Conservation (phyloP, 2,888 invertebrate species). For the Helobdella robusta region DNA sequence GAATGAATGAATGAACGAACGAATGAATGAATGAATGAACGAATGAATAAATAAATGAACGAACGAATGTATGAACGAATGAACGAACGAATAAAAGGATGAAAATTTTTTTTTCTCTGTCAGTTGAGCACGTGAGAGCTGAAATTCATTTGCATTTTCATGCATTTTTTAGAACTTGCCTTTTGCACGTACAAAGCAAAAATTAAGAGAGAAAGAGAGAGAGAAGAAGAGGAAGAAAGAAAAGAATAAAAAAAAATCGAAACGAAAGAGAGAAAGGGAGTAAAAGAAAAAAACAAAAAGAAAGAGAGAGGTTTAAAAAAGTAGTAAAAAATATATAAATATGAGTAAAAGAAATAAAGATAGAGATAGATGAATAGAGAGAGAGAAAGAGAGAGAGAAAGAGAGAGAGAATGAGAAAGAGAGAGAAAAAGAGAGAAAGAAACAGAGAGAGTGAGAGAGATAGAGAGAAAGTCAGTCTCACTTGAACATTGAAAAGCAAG, state of each 20-base stretch:
- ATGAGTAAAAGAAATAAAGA: background rate
- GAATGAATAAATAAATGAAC: too few species aligned
- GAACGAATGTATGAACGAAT: too few species aligned
- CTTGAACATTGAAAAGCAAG: too few species aligned
- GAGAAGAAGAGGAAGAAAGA: background rate
- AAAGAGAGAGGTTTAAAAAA: conserved; percentile 3
- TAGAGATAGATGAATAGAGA: background rate
- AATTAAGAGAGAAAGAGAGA: background rate
- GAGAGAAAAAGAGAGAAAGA: background rate
- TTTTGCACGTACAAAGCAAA: background rate
- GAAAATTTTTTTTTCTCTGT: too few species aligned
- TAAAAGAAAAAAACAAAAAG: background rate
- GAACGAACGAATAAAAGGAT: too few species aligned
- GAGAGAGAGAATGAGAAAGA: conserved; percentile 1
- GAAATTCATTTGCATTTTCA: too few species aligned
- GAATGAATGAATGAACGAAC: too few species aligned
- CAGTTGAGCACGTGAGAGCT: too few species aligned
- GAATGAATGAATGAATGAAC: too few species aligned
- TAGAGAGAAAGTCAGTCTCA: background rate
- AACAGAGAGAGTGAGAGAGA: background rate
- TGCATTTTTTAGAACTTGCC: too few species aligned
- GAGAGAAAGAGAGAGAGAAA: conserved; percentile 3
- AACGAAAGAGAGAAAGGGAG: background rate
- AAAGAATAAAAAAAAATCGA: background rate
- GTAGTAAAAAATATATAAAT: background rate